Conservation (phyloP, 2,888 invertebrate species). For the Vanessa cardui region DNA sequence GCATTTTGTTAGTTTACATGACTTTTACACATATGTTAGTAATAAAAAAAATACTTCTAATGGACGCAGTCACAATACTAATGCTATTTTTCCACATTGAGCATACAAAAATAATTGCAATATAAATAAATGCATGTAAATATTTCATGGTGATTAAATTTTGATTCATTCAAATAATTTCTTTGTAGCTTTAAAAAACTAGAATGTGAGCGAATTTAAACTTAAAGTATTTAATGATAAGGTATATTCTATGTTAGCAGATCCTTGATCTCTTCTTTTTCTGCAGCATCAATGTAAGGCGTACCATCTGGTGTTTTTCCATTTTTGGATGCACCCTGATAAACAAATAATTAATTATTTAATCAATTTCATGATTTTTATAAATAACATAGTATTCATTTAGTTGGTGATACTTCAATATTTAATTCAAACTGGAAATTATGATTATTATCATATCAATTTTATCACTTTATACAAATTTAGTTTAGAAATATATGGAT, state of each 20-base stretch:
- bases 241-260: conserved; percentile 76
- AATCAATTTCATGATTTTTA: background rate
- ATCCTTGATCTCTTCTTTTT: conserved; percentile 94
- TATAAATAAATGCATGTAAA: conserved; percentile 81
- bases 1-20: conserved; percentile 33
- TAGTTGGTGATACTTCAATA: too few relatives aligned
- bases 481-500: background rate
- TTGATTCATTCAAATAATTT: conserved; percentile 59
- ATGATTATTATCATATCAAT: too few relatives aligned
- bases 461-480: background rate
- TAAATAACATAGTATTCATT: too few relatives aligned
- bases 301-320: conserved; percentile 94
- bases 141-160: conserved; percentile 64
- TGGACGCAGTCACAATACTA: conserved; percentile 68
- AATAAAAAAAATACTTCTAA: conserved; percentile 60
- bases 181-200: conserved; percentile 63
- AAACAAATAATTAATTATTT: conserved; percentile 44
- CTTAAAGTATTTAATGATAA: conserved; percentile 39
- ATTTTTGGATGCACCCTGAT: conserved; percentile 90
- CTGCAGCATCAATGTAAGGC: conserved; percentile 93
- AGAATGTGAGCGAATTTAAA: conserved; percentile 55
- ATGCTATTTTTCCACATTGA: conserved; percentile 61
- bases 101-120: conserved; percentile 78
- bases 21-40: conserved; percentile 43
- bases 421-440: too few relatives aligned